Base-by-base conservation (phyloP, 1,140 invertebrate species). In the Drosophila watanabei region DNA sequence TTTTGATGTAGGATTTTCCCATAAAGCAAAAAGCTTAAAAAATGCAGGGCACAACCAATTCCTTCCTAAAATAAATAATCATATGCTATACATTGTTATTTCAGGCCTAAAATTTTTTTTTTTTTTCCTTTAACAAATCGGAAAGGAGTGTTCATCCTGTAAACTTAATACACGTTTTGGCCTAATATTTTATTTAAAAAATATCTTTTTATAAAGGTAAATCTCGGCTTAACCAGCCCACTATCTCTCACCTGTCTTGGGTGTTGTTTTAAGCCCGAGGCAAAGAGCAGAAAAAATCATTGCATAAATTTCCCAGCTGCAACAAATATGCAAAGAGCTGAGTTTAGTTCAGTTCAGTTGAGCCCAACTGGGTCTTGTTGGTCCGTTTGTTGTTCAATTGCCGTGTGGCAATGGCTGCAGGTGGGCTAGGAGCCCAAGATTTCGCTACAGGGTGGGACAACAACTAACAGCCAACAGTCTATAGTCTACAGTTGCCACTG, bases 271-370 rank as follows among this genome's bases (percentile, higher is more conserved):
- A 84, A 75, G 52, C 65, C 61, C 58, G 35, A 52, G 43, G 68
- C 64, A 51, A 61, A 52, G 54, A 59, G 16, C 59, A 75, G 60
- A 48, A 80, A 80, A 87, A 88, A 80, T 63, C 80, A 80, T 80
- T 88, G 85, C 85, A 88, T 88, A 88, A 80, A 87, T 87, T 89
- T 89, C n/a, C 39, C 70, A 68, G 65, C 75, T 76, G 79, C 83
- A 87, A 82, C 83, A 88, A 87, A 87, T 88, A 88, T 87, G 80
- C 83, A 87, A 73, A 88, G 51, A 77, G 72, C 80, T 76, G 65
- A 63, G 66, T 75, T 75, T 73, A 75, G 71, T 75, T 73, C 56
- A 75, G 54, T 51, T 70, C 64, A 28, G 69, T 56, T 73, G 24
- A 43, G 52, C 20, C 37, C 71, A 75, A n/a, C 56, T 45, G 68